Evolutionary conservation across 2,888 invertebrate species (phyloP), one percentile per base, ranked within the genome.

Genomic region (Isoperla grammatica): DNA sequence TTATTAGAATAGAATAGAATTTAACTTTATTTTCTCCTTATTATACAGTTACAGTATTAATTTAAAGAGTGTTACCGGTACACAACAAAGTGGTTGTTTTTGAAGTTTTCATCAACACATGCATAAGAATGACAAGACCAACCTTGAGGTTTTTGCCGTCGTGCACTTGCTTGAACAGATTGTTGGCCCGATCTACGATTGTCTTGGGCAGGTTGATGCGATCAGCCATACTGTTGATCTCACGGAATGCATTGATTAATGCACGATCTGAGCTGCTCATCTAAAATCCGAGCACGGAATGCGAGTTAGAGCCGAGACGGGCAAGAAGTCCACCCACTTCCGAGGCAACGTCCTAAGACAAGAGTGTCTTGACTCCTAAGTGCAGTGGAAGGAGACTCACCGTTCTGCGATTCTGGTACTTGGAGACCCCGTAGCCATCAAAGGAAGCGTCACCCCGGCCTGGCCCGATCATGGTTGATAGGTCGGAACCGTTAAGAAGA

Each of bases 211-310:
- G 79, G 78, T 98, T 97, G 62, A 99, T 95, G 57, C 98, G 83
- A 75, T 99, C 99, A 0, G 95, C 95, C 99, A 99, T 99, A 62
- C 90, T 92, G 69, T 87, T 90, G 54, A 99, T 99, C 79, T 99
- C 97, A 74, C 92, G 84, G 75, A 97, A 96, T 19, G 98, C 97
- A 76, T 94, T 95, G 55, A 95, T 88, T 59, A 99, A 79, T 2
- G 98, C 91, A 74, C 98, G 81, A 73, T 99, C 98, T 4, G 95
- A 88, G 75, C 95, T 95, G 75, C 91, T 96, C 81, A 95, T 90
- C 88, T 88, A 57, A 82, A 85, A 29, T 29, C n/a, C n/a, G n/a
- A n/a, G n/a, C n/a, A n/a, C n/a, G n/a, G n/a, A n/a, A n/a, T n/a
- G n/a, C n/a, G n/a, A n/a, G n/a, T n/a, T n/a, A n/a, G n/a, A n/a